phyloP scores from a whole-genome alignment of 2,113 vertebrate genomes.

The Eclectus roratus region DNA sequence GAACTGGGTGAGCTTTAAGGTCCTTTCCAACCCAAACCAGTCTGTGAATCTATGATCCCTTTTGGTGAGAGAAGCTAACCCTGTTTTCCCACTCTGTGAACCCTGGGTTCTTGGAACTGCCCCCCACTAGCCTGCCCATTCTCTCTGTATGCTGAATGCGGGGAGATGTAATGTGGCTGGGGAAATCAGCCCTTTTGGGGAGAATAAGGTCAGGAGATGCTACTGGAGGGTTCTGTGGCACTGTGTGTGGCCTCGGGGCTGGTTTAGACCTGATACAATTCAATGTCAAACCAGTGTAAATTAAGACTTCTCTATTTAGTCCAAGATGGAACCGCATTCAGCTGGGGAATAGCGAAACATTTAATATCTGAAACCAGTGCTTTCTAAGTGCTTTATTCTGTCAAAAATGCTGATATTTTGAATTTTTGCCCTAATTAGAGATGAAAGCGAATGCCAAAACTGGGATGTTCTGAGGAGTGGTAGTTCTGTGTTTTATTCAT shows the following conservation, averaged over 20 bases:
- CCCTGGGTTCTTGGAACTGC: neutral
- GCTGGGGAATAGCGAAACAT: neutral
- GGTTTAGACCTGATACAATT: slow-evolving; percentile 13
- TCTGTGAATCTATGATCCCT: neutral
- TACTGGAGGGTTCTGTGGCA: neutral
- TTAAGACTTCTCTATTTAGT: neutral
- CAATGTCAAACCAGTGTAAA: slow-evolving; percentile 15
- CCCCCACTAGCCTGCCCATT: fast-evolving
- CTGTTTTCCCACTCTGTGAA: neutral
- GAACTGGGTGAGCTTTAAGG: neutral
- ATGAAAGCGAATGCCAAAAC: neutral
- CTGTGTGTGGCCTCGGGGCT: neutral
- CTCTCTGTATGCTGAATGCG: neutral
- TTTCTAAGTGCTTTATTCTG: neutral
- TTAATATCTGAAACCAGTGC: neutral
- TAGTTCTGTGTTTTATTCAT: neutral
- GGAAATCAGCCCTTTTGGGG: neutral
- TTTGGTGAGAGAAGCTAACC: neutral
- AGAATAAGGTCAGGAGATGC: neutral
- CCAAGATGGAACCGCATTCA: neutral
- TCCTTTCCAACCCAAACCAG: neutral
- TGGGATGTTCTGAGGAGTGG: neutral
- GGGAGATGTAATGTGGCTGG: neutral
- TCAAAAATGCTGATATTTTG: neutral
- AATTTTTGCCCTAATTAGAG: neutral